Percentiles rank a stretch among this genome's conserved stretches.
Evolutionary conservation across 2,888 invertebrate genomes (phyloP).

Genomic region (Idaea biselata): DNA sequence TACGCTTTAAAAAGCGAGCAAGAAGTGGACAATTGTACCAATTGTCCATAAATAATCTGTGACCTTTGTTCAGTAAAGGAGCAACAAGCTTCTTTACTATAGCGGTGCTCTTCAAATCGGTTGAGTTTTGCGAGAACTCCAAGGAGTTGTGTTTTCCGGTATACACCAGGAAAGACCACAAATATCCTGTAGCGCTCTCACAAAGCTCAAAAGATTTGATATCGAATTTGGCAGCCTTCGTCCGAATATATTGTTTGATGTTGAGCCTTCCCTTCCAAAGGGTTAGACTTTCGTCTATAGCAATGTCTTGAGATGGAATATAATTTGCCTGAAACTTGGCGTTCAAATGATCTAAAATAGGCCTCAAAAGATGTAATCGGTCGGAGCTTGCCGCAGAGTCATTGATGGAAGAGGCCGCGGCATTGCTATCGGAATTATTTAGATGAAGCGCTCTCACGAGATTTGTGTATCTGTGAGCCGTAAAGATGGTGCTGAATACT

Average conservation of each 20-base stretch:
- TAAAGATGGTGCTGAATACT: background rate
- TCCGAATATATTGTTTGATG: too few species aligned
- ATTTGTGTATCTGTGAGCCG: background rate
- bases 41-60: background rate
- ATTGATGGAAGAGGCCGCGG: too few species aligned
- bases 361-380: background rate
- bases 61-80: background rate
- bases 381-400: background rate
- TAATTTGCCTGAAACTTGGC: too few species aligned
- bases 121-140: background rate
- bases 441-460: background rate
- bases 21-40: background rate
- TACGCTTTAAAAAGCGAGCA: background rate
- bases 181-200: too few species aligned
- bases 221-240: too few species aligned
- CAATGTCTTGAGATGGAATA: too few species aligned
- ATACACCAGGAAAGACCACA: too few species aligned
- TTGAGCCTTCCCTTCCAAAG: too few species aligned
- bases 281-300: too few species aligned
- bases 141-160: background rate
- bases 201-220: background rate
- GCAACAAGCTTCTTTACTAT: background rate
- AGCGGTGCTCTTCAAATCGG: background rate
- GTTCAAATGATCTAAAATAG: background rate
- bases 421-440: background rate